Base-by-base conservation (phyloP, 2,797 vertebrate species). In the Anguilla marmorata region DNA sequence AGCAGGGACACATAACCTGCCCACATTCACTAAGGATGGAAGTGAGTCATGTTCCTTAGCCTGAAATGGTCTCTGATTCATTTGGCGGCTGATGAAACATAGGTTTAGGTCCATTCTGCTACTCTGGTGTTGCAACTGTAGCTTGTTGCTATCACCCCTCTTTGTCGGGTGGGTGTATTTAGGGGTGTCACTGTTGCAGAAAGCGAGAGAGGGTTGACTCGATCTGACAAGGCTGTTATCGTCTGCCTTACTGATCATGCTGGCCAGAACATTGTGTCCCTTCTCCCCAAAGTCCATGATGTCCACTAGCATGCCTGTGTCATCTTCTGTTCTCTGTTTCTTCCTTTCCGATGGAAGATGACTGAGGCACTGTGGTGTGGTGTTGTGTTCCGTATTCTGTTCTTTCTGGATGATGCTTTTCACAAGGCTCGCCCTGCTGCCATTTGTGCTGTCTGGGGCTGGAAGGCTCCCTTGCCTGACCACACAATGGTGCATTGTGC, bases 281-380 rank as follows among this genome's bases (percentile, higher is more conserved):
- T 58, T 83, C 45, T 69, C 79, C 16, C n/a, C 56, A 16, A n/a
- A 30, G 12, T 88, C 84, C 27, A 30, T 41, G 27, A 69, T 92
- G 66, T 91, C 88, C 12, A 87, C 84, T 2, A 86, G 56, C 11
- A 56, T 89, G 69, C 87, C 74, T 0, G 88, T 82, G 90, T 92
- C 93, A 24, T 92, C 91, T 33, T 96, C 96, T 0, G 97, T 97
- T 92, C 95, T 97, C 83, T 95, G 94, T 90, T 97, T 98, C 92
- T 99, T 99, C 90, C 97, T 97, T 89, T 98, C 96, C 0, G 97
- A 97, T 52, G 97, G 97, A 88, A 97, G 90, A 37, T 93, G 91
- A 63, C 93, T 91, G 82, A 79, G 87, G 52, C 85, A 90, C 21
- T 91, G 87, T 86, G 90, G 82, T 0, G 87, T 89, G 48, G 89